These are phyloP conservation scores for Muscicapa adusta DNA, from an alignment of 2,113 vertebrate species.

Conservation along the genomic window DNA sequence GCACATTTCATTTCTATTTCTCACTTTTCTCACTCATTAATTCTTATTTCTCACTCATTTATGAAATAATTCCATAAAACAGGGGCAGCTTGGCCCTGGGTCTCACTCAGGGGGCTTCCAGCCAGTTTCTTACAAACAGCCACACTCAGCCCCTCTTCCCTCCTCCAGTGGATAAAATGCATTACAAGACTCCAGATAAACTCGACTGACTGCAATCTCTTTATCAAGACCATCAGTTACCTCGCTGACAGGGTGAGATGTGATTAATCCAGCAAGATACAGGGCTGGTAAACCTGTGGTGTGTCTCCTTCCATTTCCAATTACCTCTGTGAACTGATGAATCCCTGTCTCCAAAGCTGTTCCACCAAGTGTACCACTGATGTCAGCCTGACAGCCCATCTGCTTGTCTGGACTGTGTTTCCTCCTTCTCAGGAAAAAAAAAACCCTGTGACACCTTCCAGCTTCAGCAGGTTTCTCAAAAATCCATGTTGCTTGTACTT, in stretches of 20 bases:
- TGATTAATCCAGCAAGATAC: constrained; percentile 10
- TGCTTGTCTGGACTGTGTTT: constrained; percentile 40
- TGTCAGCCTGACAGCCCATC: constrained; percentile 62
- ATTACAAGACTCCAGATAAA: not conserved
- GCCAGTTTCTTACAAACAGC: not conserved
- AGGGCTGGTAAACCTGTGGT: not conserved
- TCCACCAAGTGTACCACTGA: constrained; percentile 14
- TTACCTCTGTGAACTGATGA: constrained; percentile 41
- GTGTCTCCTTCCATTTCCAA: constrained; percentile 30
- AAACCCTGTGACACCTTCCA: constrained; percentile 12
- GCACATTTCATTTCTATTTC: not conserved
- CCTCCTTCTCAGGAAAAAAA: not conserved
- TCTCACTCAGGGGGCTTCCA: not conserved
- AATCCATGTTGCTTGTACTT: not conserved
- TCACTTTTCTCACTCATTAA: not conserved
- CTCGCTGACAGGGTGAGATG: not conserved
- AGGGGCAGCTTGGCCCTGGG: accelerated
- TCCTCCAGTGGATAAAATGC: not conserved
- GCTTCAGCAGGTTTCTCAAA: constrained; percentile 39
- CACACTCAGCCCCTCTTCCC: not conserved
- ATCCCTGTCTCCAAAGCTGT: constrained; percentile 37
- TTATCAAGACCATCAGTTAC: constrained; percentile 16
- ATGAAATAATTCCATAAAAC: not conserved
- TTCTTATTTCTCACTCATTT: not conserved
- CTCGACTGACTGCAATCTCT: not conserved